Evolutionary conservation across 2,888 invertebrate species (phyloP), one percentile per base, ranked within the genome.

Genomic region (Acleris literana): DNA sequence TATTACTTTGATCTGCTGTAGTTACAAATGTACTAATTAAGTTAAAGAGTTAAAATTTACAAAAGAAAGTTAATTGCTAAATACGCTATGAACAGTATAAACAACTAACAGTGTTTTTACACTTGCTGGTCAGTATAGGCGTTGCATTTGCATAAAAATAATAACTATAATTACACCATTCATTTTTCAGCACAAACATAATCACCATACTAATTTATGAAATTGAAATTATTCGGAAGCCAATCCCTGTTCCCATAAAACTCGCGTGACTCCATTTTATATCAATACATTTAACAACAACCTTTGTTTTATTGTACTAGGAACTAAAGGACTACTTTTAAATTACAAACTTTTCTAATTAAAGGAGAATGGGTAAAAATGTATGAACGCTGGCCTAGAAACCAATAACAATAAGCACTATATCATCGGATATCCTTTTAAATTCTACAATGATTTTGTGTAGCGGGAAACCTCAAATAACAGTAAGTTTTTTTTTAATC

Each of bases 211-310:
- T 68, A 68, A 68, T 68, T 64, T 68, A 68, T 61, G 64, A 56
- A 66, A 63, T 69, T 64, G 63, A 56, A 69, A 64, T 68, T 57
- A 66, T 65, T 69, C 63, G 66, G 58, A 68, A 74, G 77, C 80
- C 82, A 71, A 81, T 79, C 82, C 84, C 78, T 69, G 64, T 65
- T 69, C 57, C 63, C 29, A 33, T 39, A 70, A 39, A 48, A 70
- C 73, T 82, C 62, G 82, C 84, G 84, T 84, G 85, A 81, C 83
- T 74, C 68, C 70, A 76, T 77, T 70, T 68, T 57, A 63, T 70
- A 63, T 69, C 69, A 71, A 71, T 63, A 75, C 70, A 71, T 74
- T 72, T 76, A 76, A 77, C 76, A 51, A 76, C 74, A 72, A 75
- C 74, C 76, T 78, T 78, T 78, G 78, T 72, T 72, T 76, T 72